Percentiles rank a stretch among this genome's conserved stretches.
Conservation (phyloP, 2,113 vertebrate genomes). For the Hippocampus mohnikei region DNA sequence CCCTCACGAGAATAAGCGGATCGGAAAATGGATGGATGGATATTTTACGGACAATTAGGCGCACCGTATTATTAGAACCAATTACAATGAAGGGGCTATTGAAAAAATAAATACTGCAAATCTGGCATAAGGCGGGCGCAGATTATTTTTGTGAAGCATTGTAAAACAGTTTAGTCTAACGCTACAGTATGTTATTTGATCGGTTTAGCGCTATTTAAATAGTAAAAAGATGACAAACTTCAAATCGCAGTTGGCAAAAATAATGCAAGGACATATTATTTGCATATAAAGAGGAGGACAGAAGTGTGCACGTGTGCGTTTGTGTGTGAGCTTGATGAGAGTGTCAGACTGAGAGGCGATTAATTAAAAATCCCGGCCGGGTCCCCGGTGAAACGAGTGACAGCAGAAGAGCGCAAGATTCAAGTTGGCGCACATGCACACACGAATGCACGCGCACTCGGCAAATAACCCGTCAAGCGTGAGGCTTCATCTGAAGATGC, state of each 20-base stretch:
- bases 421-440: not conserved
- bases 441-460: not conserved
- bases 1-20: too few species aligned
- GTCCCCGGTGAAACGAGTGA: conserved; percentile 35
- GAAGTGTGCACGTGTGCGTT: not conserved
- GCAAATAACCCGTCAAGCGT: not conserved
- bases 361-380: conserved; percentile 42
- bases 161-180: too few species aligned
- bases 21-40: too few species aligned
- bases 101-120: too few species aligned
- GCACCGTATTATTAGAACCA: too few species aligned
- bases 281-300: not conserved
- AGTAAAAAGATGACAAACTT: not conserved
- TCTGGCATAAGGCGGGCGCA: too few species aligned
- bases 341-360: conserved; percentile 20
- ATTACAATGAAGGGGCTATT: too few species aligned
- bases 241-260: not conserved
- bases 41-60: too few species aligned
- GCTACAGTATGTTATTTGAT: too few species aligned
- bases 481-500: not conserved
- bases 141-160: too few species aligned
- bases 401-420: conserved; percentile 15
- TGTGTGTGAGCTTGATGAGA: conserved; percentile 9
- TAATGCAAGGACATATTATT: not conserved
- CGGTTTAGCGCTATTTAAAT: too few species aligned